phyloP scores from a whole-genome alignment of 2,888 invertebrate species.

The Ormyrus thymus region DNA sequence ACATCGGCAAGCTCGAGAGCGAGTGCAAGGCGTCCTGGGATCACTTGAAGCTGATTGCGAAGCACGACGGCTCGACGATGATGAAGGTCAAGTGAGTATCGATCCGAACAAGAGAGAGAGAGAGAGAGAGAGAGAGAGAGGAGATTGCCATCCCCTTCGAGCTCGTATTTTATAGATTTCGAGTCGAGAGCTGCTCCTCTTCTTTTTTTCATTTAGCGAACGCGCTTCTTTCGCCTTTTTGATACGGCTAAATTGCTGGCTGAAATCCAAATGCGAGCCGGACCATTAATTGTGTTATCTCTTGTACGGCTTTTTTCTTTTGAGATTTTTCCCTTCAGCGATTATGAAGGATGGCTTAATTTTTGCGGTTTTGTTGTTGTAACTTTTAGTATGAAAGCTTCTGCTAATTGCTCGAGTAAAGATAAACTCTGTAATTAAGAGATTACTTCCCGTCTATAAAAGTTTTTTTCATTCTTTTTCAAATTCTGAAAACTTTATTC shows the following conservation, averaged over 20 bases:
- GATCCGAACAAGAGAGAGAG: neutral
- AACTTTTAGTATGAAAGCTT: constrained; percentile 8
- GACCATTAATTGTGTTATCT: constrained; percentile 16
- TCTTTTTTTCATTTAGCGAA: constrained; percentile 1
- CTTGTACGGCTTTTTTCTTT: neutral
- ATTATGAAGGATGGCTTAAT: neutral
- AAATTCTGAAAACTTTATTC: too few relatives aligned
- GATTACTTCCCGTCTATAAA: too few relatives aligned
- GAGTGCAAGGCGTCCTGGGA: constrained; percentile 99
- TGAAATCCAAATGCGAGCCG: neutral
- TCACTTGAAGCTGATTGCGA: constrained; percentile 94
- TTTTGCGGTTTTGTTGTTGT: neutral
- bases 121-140: neutral
- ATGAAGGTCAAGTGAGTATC: constrained; percentile 87
- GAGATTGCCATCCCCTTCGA: neutral
- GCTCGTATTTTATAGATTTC: constrained; percentile 29
- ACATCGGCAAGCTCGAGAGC: constrained; percentile 90
- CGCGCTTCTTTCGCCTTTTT: neutral
- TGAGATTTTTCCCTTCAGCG: neutral
- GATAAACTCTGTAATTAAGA: too few relatives aligned
- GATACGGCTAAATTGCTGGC: neutral
- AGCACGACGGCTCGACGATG: constrained; percentile 93
- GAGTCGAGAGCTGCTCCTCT: neutral
- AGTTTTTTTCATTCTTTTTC: too few relatives aligned
- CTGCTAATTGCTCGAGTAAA: neutral